phyloP scores from a whole-genome alignment of 2,113 vertebrate genomes.

The Rostratula benghalensis region DNA sequence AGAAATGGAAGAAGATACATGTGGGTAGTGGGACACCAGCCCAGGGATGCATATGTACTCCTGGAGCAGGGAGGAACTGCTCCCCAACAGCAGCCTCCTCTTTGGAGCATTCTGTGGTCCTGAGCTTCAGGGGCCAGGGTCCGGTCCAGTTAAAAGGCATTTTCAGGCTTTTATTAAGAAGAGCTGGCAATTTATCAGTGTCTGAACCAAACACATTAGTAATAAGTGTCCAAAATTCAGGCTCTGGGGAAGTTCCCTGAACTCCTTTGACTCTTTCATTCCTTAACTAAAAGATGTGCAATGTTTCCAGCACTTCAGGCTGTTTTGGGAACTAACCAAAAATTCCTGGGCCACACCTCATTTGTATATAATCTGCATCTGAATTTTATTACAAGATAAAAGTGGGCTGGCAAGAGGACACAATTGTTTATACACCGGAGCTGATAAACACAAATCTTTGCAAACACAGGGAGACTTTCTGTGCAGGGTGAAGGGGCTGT shows the following conservation, averaged over 20 bases:
- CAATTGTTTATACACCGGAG: background rate
- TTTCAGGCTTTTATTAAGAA: background rate
- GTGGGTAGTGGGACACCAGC: background rate
- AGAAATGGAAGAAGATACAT: background rate
- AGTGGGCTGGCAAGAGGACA: background rate
- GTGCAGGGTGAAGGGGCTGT: background rate
- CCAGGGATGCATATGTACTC: background rate
- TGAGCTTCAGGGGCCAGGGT: rapidly evolving
- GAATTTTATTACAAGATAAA: background rate
- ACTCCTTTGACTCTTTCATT: background rate
- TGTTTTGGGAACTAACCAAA: background rate
- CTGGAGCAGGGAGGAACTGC: background rate
- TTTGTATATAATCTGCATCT: background rate
- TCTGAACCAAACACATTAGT: background rate
- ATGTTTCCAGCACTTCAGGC: background rate
- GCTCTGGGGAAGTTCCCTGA: background rate
- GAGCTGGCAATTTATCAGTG: background rate
- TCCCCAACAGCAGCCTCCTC: background rate
- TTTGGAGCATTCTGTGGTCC: background rate
- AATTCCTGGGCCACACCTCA: background rate
- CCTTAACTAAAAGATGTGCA: background rate
- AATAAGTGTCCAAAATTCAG: background rate
- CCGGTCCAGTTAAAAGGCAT: background rate
- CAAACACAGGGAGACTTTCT: background rate
- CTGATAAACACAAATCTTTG: background rate